These are phyloP conservation scores for Phyllostomus discolor DNA, from an alignment of 2,113 vertebrate genomes.

Conservation along the genomic window DNA sequence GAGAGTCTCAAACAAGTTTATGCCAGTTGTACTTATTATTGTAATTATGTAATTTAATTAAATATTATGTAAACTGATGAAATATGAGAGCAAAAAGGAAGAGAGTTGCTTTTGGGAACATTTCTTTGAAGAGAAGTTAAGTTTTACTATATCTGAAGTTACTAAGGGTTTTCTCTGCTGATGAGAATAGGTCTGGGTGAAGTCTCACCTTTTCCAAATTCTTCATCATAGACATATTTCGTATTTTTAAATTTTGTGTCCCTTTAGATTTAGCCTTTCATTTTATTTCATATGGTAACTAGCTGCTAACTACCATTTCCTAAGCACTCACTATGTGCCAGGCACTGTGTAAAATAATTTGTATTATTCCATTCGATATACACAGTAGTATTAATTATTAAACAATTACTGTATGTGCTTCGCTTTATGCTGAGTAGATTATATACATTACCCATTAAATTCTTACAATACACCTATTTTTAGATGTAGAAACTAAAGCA, in stretches of 20 bases:
- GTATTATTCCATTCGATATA: not conserved
- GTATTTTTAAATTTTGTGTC: not conserved
- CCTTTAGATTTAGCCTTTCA: not conserved
- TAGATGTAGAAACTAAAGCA: not conserved
- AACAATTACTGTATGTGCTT: not conserved
- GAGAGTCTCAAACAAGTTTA: constrained; percentile 70
- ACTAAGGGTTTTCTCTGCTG: constrained; percentile 12
- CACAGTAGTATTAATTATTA: not conserved
- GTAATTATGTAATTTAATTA: constrained; percentile 75
- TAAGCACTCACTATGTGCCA: not conserved
- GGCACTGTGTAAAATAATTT: not conserved
- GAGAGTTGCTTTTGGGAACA: constrained; percentile 58
- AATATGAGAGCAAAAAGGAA: constrained; percentile 66
- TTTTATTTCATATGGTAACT: not conserved
- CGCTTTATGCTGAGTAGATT: not conserved
- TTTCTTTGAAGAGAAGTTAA: constrained; percentile 63
- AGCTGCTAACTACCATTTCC: not conserved
- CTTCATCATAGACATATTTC: not conserved
- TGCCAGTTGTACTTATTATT: constrained; percentile 74
- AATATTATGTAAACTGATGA: constrained; percentile 70
- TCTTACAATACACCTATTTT: not conserved
- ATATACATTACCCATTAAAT: not conserved
- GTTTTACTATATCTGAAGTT: constrained; percentile 45
- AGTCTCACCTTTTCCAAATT: not conserved
- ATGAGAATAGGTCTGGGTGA: not conserved